Evolutionary conservation across 2,797 vertebrate genomes (phyloP), one percentile per base, ranked within the genome.

Genomic region (Molossus alvarezi): DNA sequence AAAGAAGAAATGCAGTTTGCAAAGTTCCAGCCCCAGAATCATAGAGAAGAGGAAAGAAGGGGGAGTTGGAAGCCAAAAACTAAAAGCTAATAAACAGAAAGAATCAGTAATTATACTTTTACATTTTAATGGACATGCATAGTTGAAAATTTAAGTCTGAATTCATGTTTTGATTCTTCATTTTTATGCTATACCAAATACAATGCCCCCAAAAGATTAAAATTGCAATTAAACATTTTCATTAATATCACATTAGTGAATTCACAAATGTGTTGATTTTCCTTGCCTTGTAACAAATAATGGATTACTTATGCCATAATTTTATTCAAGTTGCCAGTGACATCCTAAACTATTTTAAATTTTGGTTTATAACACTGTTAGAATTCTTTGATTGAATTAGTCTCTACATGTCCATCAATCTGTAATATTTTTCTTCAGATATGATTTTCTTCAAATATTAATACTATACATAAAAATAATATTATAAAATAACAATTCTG

Each of bases 211-310:
- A 64, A 48, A 77, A 84, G 60, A 60, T 53, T 81, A 87, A 15
- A 89, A 87, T 80, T 41, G 14, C 33, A 94, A 84, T 64, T 72
- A n/a, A 92, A 77, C 27, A 15, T 90, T 87, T 91, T 83, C 27
- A 7, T 91, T 91, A 91, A 84, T 64, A 67, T 89, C n/a, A 80
- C 20, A 41, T 62, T 77, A 55, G 88, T 87, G 15, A 67, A 51
- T 64, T 73, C 80, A 75, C 69, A 88, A 94, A 72, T 60, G 45
- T 81, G 29, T 71, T n/a, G 2, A 1, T 75, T 84, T 88, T 77
- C 53, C 41, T 51, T 92, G 41, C 45, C 15, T 87, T 77, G 29
- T 90, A 87, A 69, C 25, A 90, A 86, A 75, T 72, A 90, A 90
- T 77, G 33, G 27, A 72, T 80, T 69, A 77, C 11, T 41, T 89